phyloP scores from a whole-genome alignment of 2,888 invertebrate genomes.

The Hirudinaria manillensis region DNA sequence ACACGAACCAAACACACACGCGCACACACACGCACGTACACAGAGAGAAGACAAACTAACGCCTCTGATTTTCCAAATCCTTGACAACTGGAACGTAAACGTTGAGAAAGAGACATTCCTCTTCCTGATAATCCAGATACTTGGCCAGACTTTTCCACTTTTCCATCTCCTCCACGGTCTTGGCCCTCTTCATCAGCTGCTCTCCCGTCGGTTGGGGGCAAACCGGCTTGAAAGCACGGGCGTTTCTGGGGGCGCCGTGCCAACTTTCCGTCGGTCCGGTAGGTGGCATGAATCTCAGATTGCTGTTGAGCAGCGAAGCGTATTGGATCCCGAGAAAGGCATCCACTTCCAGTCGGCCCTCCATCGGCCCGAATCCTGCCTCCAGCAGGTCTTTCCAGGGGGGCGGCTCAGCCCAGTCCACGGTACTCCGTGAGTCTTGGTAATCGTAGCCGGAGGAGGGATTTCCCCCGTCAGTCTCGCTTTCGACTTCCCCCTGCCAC shows the following conservation, averaged over 20 bases:
- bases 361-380: neutral
- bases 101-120: conserved; percentile 93
- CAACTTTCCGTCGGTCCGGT: conserved; percentile 77
- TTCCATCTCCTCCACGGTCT: conserved; percentile 84
- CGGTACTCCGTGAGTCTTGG: neutral
- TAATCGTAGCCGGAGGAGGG: neutral
- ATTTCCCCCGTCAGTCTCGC: neutral
- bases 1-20: neutral
- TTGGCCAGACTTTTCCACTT: conserved; percentile 70
- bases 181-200: conserved; percentile 63
- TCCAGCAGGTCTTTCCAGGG: conserved; percentile 1
- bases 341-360: conserved; percentile 64
- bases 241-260: conserved; percentile 50
- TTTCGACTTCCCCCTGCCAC: conserved; percentile 3
- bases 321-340: conserved; percentile 85
- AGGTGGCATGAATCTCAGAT: conserved; percentile 89
- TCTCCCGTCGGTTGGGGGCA: conserved; percentile 77
- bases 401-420: neutral
- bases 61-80: neutral
- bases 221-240: conserved; percentile 68
- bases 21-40: neutral
- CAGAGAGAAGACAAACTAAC: neutral
- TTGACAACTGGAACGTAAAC: conserved; percentile 71
- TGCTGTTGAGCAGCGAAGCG: conserved; percentile 82
- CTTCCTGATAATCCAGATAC: conserved; percentile 78